These are phyloP conservation scores for Stramonita haemastoma DNA, from an alignment of 2,888 invertebrate genomes.

Conservation along the genomic window DNA sequence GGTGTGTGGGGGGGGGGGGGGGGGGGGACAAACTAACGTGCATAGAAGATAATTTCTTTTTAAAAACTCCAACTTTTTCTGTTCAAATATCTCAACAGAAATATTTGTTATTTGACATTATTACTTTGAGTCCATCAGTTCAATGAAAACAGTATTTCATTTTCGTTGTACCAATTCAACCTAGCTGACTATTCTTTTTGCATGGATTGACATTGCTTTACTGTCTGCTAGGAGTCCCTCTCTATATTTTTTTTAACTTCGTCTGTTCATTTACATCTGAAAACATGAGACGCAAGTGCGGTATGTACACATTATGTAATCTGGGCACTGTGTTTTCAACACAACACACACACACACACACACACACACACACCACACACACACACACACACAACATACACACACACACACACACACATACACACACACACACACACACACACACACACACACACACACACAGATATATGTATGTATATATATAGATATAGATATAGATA, in stretches of 20 bases:
- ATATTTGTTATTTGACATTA: too few relatives aligned
- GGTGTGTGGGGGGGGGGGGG: too few relatives aligned
- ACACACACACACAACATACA: slow-evolving; percentile 9
- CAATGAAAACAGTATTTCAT: too few relatives aligned
- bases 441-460: background rate
- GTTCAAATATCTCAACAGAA: too few relatives aligned
- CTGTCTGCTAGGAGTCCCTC: background rate
- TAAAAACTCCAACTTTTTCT: too few relatives aligned
- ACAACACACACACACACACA: background rate
- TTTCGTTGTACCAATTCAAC: too few relatives aligned
- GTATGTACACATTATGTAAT: background rate
- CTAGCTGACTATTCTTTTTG: too few relatives aligned
- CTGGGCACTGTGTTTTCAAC: background rate
- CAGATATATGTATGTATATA: too few relatives aligned
- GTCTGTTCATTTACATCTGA: background rate
- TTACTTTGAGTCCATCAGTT: too few relatives aligned
- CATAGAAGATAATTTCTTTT: too few relatives aligned
- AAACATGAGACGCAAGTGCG: background rate
- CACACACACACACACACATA: slow-evolving; percentile 30
- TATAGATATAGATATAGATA: too few relatives aligned
- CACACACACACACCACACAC: slow-evolving; percentile 24
- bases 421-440: slow-evolving; percentile 27
- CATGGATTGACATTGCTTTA: background rate
- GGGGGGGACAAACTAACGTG: too few relatives aligned
- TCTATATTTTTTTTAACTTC: background rate